phyloP scores from a whole-genome alignment of 2,888 invertebrate species.

The Cosmia trapezina region DNA sequence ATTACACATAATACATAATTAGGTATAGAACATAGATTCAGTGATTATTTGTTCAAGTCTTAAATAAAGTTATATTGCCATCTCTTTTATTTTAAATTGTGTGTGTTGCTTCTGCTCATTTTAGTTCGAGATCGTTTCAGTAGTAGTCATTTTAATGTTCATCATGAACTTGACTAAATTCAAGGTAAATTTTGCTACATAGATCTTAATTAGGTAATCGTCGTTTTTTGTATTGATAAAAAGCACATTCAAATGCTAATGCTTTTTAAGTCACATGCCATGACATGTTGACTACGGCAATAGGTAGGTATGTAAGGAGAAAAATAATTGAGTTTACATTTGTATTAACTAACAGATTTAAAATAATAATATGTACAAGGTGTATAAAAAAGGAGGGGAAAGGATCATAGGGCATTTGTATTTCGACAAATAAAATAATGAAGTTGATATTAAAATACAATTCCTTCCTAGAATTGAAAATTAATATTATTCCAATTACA shows the following conservation, averaged over 20 bases:
- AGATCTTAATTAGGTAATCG: conserved; percentile 22
- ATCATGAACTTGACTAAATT: conserved; percentile 79
- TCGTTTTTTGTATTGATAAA: conserved; percentile 21
- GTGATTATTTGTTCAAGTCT: not conserved
- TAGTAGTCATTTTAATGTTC: conserved; percentile 51
- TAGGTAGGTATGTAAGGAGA: not conserved
- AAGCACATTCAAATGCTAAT: conserved; percentile 21
- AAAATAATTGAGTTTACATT: not conserved
- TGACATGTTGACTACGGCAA: not conserved
- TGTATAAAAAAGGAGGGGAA: too few relatives aligned
- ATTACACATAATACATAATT: too few relatives aligned
- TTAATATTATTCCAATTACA: not conserved
- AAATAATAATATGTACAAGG: too few relatives aligned
- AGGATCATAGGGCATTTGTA: too few relatives aligned
- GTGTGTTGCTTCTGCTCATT: not conserved
- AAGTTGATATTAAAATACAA: not conserved
- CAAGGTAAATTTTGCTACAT: conserved; percentile 72
- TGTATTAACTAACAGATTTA: too few relatives aligned
- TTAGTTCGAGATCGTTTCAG: conserved; percentile 43
- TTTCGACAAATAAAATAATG: not conserved
- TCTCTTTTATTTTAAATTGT: too few relatives aligned
- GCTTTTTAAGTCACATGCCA: conserved; percentile 16
- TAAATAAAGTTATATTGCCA: not conserved
- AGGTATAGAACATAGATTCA: not conserved
- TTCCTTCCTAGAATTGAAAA: not conserved